Evolutionary conservation across 1,140 invertebrate species (phyloP).

Genomic region (Cydia fagiglandana): DNA sequence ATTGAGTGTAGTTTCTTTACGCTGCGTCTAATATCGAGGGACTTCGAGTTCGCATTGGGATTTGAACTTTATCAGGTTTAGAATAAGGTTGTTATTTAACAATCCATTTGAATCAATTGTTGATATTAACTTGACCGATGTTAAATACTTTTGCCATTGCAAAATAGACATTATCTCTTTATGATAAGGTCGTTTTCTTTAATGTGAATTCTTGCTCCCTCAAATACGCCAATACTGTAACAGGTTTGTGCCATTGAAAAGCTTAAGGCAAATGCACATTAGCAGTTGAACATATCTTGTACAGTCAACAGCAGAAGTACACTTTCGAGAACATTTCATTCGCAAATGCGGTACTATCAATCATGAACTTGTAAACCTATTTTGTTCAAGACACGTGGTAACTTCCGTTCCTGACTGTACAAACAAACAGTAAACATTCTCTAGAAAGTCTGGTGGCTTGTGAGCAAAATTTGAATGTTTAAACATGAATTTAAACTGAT

Average conservation of each 20-base stretch:
- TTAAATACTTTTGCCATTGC: not conserved
- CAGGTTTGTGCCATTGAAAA: not conserved
- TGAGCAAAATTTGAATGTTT: no score
- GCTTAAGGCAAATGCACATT: not conserved
- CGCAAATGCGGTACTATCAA: no score
- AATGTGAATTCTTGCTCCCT: not conserved
- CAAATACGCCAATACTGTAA: slow-evolving; percentile 10
- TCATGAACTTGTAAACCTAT: no score
- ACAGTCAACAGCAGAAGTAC: not conserved
- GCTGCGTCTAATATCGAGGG: slow-evolving; percentile 1
- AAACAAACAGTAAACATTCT: no score
- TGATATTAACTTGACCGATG: no score
- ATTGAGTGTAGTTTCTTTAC: slow-evolving; percentile 58
- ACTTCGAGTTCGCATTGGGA: not conserved
- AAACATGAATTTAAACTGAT: no score
- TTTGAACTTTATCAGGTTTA: not conserved
- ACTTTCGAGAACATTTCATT: no score
- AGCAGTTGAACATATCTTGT: not conserved
- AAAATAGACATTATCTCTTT: not conserved
- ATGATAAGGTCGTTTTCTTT: not conserved
- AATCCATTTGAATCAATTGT: no score
- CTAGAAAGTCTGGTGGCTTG: no score
- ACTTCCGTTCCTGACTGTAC: no score
- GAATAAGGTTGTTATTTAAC: not conserved
- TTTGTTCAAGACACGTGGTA: no score